These are phyloP conservation scores for Drosophila histrio DNA, from an alignment of 2,888 invertebrate genomes.

Conservation along the genomic window DNA sequence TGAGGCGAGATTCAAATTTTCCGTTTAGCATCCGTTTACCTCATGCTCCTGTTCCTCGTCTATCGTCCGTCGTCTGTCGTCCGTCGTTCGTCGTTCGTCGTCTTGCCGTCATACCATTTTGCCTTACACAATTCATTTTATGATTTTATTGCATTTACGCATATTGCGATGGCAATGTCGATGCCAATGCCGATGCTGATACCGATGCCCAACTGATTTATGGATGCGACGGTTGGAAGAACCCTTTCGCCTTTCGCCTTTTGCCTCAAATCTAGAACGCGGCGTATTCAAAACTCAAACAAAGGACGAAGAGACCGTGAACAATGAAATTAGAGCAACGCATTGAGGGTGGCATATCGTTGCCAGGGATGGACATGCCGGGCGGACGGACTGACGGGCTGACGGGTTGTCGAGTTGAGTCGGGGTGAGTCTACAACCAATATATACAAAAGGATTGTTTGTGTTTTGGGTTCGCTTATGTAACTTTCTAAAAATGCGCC, in stretches of 20 bases:
- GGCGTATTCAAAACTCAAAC: slow-evolving; percentile 70
- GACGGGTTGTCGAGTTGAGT: not conserved
- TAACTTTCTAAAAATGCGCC: slow-evolving; percentile 60
- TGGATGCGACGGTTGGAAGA: slow-evolving; percentile 56
- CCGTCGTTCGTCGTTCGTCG: not conserved
- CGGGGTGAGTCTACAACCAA: slow-evolving; percentile 24
- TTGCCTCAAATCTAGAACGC: slow-evolving; percentile 39
- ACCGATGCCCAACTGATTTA: slow-evolving; percentile 77
- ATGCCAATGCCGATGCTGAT: slow-evolving; percentile 30
- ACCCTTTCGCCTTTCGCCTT: slow-evolving; percentile 50
- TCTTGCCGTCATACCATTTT: slow-evolving; percentile 22
- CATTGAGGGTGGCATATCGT: slow-evolving; percentile 61
- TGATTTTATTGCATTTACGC: slow-evolving; percentile 79
- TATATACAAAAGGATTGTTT: slow-evolving; percentile 64
- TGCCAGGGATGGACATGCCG: not conserved
- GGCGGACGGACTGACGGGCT: not conserved
- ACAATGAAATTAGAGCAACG: slow-evolving; percentile 78
- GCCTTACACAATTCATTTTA: slow-evolving; percentile 72
- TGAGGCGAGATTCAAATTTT: slow-evolving; percentile 66
- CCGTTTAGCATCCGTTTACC: slow-evolving; percentile 52
- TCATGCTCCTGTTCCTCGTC: slow-evolving; percentile 6
- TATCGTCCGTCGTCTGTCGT: not conserved
- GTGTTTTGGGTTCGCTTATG: slow-evolving; percentile 53
- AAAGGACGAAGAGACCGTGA: slow-evolving; percentile 69
- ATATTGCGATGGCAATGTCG: slow-evolving; percentile 59